Conservation (phyloP, 1,140 invertebrate genomes). For the Drosophila prosaltans region DNA sequence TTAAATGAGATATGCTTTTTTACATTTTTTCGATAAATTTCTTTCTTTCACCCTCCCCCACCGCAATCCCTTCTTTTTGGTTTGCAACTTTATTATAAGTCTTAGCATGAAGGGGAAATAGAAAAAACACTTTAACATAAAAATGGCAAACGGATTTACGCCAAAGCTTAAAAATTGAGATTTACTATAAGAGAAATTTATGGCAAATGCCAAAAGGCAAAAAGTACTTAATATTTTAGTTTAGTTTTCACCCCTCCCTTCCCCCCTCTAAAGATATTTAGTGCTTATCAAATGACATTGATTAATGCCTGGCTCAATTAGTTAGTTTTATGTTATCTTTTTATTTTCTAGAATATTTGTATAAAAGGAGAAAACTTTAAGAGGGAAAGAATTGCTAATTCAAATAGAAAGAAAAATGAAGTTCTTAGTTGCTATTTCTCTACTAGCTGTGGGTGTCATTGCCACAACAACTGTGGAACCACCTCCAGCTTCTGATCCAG, state of each 20-base stretch:
- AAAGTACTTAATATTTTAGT: conserved; percentile 9
- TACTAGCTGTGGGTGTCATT: neutral
- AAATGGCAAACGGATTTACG: conserved; percentile 76
- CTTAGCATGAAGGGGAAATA: neutral
- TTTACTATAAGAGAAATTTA: conserved; percentile 69
- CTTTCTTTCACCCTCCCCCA: neutral
- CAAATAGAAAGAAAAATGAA: neutral
- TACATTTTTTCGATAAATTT: conserved; percentile 80
- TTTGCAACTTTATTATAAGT: neutral
- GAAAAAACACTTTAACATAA: conserved; percentile 71
- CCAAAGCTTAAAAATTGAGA: conserved; percentile 73
- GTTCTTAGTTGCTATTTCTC: neutral
- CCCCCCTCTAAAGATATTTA: conserved; percentile 1
- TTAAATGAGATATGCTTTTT: conserved; percentile 80
- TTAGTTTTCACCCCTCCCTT: neutral
- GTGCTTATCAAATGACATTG: conserved; percentile 57
- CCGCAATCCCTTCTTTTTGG: neutral
- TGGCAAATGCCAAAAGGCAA: conserved; percentile 43
- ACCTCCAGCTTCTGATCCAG: neutral
- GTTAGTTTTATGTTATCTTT: neutral
- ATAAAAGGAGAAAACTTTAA: neutral
- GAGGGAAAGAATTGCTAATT: neutral
- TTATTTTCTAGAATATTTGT: neutral
- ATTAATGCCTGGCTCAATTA: conserved; percentile 49
- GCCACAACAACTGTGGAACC: neutral